Base-by-base conservation (phyloP, 2,888 invertebrate genomes). In the Gymnoscelis rufifasciata region DNA sequence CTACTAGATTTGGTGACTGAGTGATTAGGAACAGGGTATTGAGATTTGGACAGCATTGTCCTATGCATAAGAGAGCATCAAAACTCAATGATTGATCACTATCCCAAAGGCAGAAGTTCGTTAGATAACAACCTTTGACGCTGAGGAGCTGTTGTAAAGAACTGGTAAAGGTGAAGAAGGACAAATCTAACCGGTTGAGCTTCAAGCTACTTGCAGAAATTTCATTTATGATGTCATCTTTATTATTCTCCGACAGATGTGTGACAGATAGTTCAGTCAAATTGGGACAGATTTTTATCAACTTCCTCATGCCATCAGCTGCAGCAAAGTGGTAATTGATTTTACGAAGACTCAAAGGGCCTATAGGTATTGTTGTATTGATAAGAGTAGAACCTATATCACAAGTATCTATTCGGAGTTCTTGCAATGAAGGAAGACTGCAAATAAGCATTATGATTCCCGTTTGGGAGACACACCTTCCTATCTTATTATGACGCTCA, bases 341-440 rank as follows among this genome's bases (percentile, higher is more conserved):
- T 70, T 86, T 88, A 33, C 71, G 71, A 24, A 89, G 74, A 66
- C 76, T 75, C 14, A 88, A 66, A 0, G 88, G 86, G 10, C 81
- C 83, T 42, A 86, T 75, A 1, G 76, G 71, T 33, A 67, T 53
- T 6, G 72, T 64, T 2, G 81, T 72, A n/a, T 77, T 67, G 13
- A 84, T 81, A 24, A 89, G 69, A 3, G 87, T 88, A 0, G 88
- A 82, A 14, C 88, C 88, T 38, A 89, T 80, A 62, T 89, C 88
- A 60, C 89, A 88, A 28, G 88, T 88, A 60, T 89, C 88, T 38
- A 89, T 86, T 39, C 74, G 65, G 24, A 89, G 60, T 39, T 88
- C 88, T 62, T 88, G 84, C 53, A 89, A 68, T 51, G 71, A 70
- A 2, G 87, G 88, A 27, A 89, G 74, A 48, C 74, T 71, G 23